Conservation (phyloP, 2,113 vertebrate genomes). For the Burhinus bistriatus region DNA sequence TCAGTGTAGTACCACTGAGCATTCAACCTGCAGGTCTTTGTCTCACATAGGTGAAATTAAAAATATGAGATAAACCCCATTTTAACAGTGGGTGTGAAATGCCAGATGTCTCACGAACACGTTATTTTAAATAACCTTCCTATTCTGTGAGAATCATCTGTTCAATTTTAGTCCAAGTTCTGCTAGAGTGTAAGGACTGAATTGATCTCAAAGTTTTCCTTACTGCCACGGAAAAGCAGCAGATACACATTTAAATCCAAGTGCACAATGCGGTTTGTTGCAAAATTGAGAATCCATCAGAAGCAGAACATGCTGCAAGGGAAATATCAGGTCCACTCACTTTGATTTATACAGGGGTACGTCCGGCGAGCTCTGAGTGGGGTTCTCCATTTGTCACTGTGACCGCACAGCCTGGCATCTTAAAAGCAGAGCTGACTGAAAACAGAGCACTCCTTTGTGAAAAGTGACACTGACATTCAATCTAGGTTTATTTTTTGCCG, state of each 20-base stretch:
- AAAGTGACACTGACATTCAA: slow-evolving; percentile 54
- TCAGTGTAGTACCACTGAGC: neutral
- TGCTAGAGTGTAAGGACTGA: neutral
- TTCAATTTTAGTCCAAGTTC: slow-evolving; percentile 26
- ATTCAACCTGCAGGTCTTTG: neutral
- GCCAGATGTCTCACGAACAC: neutral
- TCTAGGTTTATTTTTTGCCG: slow-evolving; percentile 42
- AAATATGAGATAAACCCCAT: neutral
- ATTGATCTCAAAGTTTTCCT: slow-evolving; percentile 32
- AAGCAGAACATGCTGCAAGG: slow-evolving; percentile 45
- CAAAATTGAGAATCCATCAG: slow-evolving; percentile 39
- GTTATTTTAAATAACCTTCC: slow-evolving; percentile 33
- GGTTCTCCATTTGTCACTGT: slow-evolving; percentile 53
- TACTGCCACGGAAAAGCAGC: slow-evolving; percentile 8
- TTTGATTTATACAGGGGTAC: slow-evolving; percentile 45
- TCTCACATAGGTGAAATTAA: neutral
- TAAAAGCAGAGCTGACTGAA: slow-evolving; percentile 42
- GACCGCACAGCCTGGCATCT: slow-evolving; percentile 36
- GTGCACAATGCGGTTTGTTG: slow-evolving; percentile 17
- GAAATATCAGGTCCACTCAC: slow-evolving; percentile 39
- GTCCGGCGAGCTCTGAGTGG: neutral
- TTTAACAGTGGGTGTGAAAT: slow-evolving; percentile 24
- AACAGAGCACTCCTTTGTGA: slow-evolving; percentile 38
- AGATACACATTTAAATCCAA: neutral
- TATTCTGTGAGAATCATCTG: neutral